phyloP scores from a whole-genome alignment of 2,888 invertebrate genomes.

The Thera britannica region DNA sequence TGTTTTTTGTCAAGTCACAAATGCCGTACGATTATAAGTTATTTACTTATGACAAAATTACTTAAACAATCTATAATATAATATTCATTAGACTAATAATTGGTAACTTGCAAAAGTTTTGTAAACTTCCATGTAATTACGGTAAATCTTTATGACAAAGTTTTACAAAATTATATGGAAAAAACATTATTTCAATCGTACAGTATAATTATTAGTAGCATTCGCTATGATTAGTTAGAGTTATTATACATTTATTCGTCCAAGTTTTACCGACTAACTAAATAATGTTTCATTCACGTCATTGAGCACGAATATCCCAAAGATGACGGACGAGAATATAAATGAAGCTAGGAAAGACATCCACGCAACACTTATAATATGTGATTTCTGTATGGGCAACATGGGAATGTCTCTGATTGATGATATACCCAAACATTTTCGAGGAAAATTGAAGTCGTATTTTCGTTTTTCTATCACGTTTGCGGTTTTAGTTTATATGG shows the following conservation, averaged over 20 bases:
- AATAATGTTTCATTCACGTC: conserved; percentile 3
- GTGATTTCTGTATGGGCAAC: conserved; percentile 59
- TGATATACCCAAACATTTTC: conserved; percentile 45
- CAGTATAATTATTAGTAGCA: neutral
- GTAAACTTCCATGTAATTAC: conserved; percentile 7
- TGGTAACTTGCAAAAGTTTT: conserved; percentile 34
- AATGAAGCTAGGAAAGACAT: conserved; percentile 55
- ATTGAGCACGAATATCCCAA: conserved; percentile 11
- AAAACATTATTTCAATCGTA: neutral
- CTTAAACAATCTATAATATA: neutral
- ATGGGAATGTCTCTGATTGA: conserved; percentile 63
- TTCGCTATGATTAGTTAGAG: neutral
- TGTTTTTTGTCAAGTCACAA: conserved; percentile 65
- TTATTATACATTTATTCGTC: neutral
- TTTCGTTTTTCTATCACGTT: conserved; percentile 50
- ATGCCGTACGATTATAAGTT: conserved; percentile 61
- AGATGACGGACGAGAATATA: conserved; percentile 35
- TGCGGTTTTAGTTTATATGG: conserved; percentile 49
- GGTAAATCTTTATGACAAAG: conserved; percentile 8
- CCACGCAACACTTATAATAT: conserved; percentile 54
- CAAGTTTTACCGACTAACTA: neutral
- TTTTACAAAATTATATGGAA: conserved; percentile 4
- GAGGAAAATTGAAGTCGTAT: conserved; percentile 45
- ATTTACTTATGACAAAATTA: neutral
- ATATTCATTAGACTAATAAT: neutral